A percentile compares a stretch with the other conserved stretches of the same genome.
Conservation (phyloP, 35 echinoderm and acorn worm genomes). For the Lytechinus pictus region DNA sequence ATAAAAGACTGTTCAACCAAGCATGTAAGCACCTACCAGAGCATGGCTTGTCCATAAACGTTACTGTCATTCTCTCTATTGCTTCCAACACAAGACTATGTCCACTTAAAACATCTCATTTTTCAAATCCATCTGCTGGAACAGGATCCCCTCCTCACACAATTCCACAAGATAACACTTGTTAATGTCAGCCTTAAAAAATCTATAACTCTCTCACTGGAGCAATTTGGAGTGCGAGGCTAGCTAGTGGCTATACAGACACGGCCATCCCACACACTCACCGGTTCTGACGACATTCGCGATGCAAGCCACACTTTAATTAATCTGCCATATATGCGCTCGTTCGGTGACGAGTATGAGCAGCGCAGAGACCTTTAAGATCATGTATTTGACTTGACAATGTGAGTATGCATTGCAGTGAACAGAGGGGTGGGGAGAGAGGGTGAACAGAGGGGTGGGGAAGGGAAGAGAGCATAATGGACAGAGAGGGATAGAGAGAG, state of each 20-base stretch:
- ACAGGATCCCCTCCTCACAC: background rate
- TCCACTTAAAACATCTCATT: background rate
- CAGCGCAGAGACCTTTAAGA: background rate
- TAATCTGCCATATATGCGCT: background rate
- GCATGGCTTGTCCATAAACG: conserved; percentile 16
- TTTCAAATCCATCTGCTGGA: background rate
- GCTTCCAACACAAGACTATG: background rate
- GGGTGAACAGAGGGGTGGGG: background rate
- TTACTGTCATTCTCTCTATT: conserved; percentile 3
- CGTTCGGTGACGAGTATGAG: background rate
- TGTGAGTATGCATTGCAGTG: background rate
- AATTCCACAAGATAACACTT: background rate
- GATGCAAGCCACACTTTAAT: background rate
- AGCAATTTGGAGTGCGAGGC: background rate
- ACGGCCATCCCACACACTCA: background rate
- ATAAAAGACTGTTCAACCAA: background rate
- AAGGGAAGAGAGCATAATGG: background rate
- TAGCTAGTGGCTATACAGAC: background rate
- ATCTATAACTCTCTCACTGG: conserved; percentile 4
- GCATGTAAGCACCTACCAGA: background rate
- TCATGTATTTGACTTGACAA: background rate
- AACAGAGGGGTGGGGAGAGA: background rate
- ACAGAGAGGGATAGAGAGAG: background rate
- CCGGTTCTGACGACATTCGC: background rate
- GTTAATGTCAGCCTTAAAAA: background rate